Evolutionary conservation across 92 coral and sea anemone species (phyloP).

Genomic region (Parazoanthus darwini): DNA sequence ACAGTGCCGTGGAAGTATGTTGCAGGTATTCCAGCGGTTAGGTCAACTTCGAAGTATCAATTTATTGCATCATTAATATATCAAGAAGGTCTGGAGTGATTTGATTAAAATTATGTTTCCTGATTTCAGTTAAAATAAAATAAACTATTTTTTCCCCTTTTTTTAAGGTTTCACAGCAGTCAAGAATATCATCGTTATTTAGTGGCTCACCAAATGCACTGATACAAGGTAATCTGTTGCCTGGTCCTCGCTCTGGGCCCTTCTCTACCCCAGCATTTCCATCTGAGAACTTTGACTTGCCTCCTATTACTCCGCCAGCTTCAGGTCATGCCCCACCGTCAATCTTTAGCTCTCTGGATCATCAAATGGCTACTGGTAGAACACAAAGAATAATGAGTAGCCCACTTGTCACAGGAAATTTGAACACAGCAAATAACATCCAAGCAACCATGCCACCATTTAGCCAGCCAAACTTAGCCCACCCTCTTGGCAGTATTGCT

Average conservation of each 20-base stretch:
- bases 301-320: conserved; percentile 77
- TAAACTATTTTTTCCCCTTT: not conserved
- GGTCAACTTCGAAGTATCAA: too few relatives aligned
- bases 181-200: conserved; percentile 71
- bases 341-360: conserved; percentile 38
- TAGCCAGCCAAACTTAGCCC: conserved; percentile 59
- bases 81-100: too few relatives aligned
- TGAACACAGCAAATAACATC: conserved; percentile 39
- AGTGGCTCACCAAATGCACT: conserved; percentile 73
- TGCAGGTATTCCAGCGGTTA: too few relatives aligned
- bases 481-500: conserved; percentile 38
- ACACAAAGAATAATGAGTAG: conserved; percentile 24
- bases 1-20: too few relatives aligned
- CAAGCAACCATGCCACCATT: conserved; percentile 59
- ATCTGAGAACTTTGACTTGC: conserved; percentile 90
- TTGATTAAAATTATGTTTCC: not conserved
- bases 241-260: conserved; percentile 52
- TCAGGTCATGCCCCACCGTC: conserved; percentile 56
- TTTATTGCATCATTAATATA: too few relatives aligned
- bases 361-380: conserved; percentile 12
- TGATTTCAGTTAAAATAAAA: not conserved
- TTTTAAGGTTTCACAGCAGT: conserved; percentile 62
- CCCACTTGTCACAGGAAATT: conserved; percentile 41
- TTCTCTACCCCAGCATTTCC: conserved; percentile 85
- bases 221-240: conserved; percentile 63